These are phyloP conservation scores for Trichomalopsis sarcophagae DNA, from an alignment of 1,140 invertebrate genomes.

Conservation along the genomic window DNA sequence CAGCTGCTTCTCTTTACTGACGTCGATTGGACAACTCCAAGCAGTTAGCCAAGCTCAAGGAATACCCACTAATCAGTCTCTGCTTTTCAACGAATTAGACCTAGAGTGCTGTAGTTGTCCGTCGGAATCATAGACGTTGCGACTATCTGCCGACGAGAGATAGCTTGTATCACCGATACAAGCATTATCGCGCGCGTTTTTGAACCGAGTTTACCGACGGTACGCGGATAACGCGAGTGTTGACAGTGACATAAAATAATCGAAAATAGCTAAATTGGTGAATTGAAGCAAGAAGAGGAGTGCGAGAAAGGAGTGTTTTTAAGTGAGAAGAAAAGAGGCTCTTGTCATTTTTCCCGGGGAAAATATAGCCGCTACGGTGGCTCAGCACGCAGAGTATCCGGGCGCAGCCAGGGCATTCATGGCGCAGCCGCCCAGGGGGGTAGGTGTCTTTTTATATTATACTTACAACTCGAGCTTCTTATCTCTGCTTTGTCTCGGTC, in stretches of 20 bases:
- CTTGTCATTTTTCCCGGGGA: slow-evolving; percentile 65
- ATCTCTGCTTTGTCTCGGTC: background rate
- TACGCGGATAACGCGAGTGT: slow-evolving; percentile 43
- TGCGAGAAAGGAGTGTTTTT: slow-evolving; percentile 53
- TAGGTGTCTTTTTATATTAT: slow-evolving; percentile 37
- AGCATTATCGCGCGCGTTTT: background rate
- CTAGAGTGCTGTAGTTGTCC: background rate
- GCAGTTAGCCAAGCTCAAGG: background rate
- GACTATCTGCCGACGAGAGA: background rate
- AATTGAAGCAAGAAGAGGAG: slow-evolving; percentile 17
- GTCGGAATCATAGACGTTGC: background rate
- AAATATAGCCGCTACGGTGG: slow-evolving; percentile 77
- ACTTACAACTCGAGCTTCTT: background rate
- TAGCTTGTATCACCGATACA: background rate
- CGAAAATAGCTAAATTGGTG: background rate
- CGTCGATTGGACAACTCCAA: slow-evolving; percentile 16
- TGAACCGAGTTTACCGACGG: slow-evolving; percentile 23
- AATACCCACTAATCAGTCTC: background rate
- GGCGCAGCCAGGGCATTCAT: slow-evolving; percentile 79
- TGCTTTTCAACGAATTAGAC: background rate
- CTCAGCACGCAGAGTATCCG: slow-evolving; percentile 78
- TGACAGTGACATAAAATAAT: slow-evolving; percentile 24
- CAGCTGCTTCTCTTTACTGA: slow-evolving; percentile 41
- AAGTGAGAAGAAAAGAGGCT: slow-evolving; percentile 55
- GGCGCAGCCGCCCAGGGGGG: slow-evolving; percentile 79